Percentiles rank a stretch among this genome's conserved stretches.
Evolutionary conservation across 2,113 vertebrate species (phyloP).

Genomic region (Aspidoscelis tigris): DNA sequence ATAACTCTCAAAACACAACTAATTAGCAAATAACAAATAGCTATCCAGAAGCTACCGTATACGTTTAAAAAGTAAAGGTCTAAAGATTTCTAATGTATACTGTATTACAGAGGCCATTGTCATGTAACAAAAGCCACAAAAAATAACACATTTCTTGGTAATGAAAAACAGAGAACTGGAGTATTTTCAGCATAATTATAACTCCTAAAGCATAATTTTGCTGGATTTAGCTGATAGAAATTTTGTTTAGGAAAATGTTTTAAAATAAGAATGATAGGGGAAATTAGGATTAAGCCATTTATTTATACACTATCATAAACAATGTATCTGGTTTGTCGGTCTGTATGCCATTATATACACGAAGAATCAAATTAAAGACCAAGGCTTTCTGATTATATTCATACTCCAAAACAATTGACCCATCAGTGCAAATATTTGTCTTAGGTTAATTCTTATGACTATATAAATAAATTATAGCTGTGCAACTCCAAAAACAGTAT

Average conservation of each 20-base stretch:
- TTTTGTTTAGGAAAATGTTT: background rate
- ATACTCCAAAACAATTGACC: background rate
- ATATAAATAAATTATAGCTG: background rate
- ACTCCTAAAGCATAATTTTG: constrained; percentile 4
- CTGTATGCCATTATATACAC: constrained; percentile 26
- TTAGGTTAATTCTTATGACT: background rate
- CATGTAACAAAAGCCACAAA: constrained; percentile 3
- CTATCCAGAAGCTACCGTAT: background rate
- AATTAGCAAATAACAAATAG: background rate
- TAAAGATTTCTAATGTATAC: background rate
- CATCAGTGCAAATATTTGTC: constrained; percentile 40
- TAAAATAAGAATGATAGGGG: background rate
- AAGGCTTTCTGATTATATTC: background rate
- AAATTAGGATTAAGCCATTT: constrained; percentile 1
- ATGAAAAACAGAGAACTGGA: constrained; percentile 8
- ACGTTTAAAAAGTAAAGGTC: constrained; percentile 25
- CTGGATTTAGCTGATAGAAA: constrained; percentile 9
- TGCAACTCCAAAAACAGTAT: background rate
- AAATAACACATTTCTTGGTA: constrained; percentile 1
- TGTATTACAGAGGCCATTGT: background rate
- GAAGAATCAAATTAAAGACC: constrained; percentile 3
- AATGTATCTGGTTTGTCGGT: background rate
- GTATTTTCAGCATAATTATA: background rate
- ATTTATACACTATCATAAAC: background rate
- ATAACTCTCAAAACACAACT: background rate